Evolutionary conservation across 2,113 vertebrate genomes (phyloP), one percentile per base, ranked within the genome.

Genomic region (Scalopus aquaticus): DNA sequence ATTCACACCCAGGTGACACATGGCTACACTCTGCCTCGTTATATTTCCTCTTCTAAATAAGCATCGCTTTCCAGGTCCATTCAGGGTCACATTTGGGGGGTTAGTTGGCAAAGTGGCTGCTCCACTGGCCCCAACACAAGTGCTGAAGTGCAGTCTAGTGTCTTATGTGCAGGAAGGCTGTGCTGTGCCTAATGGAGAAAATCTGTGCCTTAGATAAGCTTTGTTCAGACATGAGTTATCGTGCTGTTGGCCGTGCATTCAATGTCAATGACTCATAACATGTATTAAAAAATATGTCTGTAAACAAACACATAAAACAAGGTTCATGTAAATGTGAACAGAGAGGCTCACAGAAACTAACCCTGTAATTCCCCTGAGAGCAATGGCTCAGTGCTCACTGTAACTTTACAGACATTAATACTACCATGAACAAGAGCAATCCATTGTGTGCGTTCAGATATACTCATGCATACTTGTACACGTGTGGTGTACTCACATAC

Each of bases 281-380:
- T 62, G 44, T 4, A 13, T 16, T 56, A 56, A 70, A 35, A 56
- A 56, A 19, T 4, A 26, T 56, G 28, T 70, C 73, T 70, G 80
- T 32, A 72, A 65, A 30, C 62, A 65, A 65, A n/a, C 32, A 42
- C 20, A 26, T 42, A 56, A 86, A 92, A 35, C n/a, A 80, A 94
- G 54, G 4, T 72, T 85, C 85, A 65, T 42, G 28, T 62, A 91
- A 85, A 89, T 6, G 9, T n/a, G 22, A 73, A 46, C 56, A 28
- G 10, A 28, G 10, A 93, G 42, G 91, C 58, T 84, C 26, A 13
- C 3, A 44, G 51, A 89, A 49, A 37, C 64, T 49, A 58, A 30
- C 17, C 30, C 17, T 70, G 5, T 22, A 26, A 76, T 35, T 62
- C 22, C 30, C 44, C 42, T 37, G 56, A 46, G 64, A 77, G 2